phyloP scores from a whole-genome alignment of 2,888 invertebrate species.

The Drosophila kanekoi region DNA sequence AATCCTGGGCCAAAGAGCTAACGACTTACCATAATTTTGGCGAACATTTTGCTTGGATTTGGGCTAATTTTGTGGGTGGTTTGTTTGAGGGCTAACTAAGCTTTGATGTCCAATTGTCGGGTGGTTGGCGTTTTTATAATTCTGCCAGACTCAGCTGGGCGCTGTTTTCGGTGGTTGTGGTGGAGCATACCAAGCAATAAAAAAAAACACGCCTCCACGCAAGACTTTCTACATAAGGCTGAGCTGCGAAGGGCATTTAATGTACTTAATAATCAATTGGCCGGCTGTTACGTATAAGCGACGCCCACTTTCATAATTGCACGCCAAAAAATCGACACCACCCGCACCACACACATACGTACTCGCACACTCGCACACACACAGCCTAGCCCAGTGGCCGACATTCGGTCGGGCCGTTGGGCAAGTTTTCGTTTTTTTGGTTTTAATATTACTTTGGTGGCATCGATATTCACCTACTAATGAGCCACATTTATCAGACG shows the following conservation, averaged over 20 bases:
- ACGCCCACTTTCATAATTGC: slow-evolving; percentile 67
- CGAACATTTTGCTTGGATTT: slow-evolving; percentile 71
- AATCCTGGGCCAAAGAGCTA: background rate
- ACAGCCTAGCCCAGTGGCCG: slow-evolving; percentile 60
- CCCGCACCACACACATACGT: background rate
- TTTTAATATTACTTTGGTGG: slow-evolving; percentile 27
- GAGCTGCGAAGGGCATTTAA: slow-evolving; percentile 59
- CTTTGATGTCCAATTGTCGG: slow-evolving; percentile 60
- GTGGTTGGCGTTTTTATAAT: slow-evolving; percentile 73
- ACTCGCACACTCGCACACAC: slow-evolving; percentile 16
- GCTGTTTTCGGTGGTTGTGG: slow-evolving; percentile 17
- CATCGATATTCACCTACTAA: slow-evolving; percentile 43
- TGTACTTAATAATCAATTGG: slow-evolving; percentile 73
- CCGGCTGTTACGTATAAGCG: slow-evolving; percentile 58
- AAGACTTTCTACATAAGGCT: slow-evolving; percentile 68
- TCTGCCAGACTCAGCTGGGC: slow-evolving; percentile 30
- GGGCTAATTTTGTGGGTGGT: slow-evolving; percentile 26
- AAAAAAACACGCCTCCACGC: background rate
- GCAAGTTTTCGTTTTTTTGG: slow-evolving; percentile 67
- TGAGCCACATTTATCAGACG: slow-evolving; percentile 50
- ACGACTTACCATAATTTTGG: slow-evolving; percentile 80
- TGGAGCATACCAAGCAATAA: slow-evolving; percentile 58
- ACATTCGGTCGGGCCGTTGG: slow-evolving; percentile 43
- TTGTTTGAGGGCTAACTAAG: slow-evolving; percentile 57
- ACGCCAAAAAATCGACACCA: slow-evolving; percentile 14